Evolutionary conservation across 2,888 invertebrate genomes (phyloP).

Genomic region (Ennomos quercinarius): DNA sequence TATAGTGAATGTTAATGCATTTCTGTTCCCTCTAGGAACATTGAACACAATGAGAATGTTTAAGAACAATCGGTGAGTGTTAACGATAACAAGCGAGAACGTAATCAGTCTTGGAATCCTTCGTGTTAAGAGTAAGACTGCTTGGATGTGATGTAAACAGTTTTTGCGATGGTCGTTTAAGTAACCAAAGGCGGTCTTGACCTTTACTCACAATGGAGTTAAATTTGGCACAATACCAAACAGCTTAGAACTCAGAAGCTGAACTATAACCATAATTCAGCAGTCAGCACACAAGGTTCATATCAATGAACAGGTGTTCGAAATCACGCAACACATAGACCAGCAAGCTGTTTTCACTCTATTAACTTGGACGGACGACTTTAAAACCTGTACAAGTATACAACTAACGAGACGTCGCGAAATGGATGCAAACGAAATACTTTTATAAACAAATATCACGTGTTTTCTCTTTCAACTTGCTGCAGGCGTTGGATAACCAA

Average conservation of each 20-base stretch:
- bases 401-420: conserved; percentile 49
- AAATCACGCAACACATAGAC: conserved; percentile 69
- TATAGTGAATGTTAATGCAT: conserved; percentile 48
- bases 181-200: conserved; percentile 61
- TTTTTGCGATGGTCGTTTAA: conserved; percentile 52
- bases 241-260: conserved; percentile 44
- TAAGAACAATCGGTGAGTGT: conserved; percentile 65
- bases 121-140: conserved; percentile 49
- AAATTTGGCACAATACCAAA: conserved; percentile 54
- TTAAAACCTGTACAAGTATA: conserved; percentile 66
- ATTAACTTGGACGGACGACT: conserved; percentile 62
- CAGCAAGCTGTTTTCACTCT: conserved; percentile 72
- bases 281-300: conserved; percentile 64
- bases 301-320: conserved; percentile 70
- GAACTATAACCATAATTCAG: conserved; percentile 61
- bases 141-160: conserved; percentile 50
- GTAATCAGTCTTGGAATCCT: conserved; percentile 55
- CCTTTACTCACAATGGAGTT: conserved; percentile 66
- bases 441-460: conserved; percentile 69
- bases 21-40: conserved; percentile 59
- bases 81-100: conserved; percentile 71
- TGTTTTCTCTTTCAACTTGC: conserved; percentile 70
- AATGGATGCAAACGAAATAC: conserved; percentile 75
- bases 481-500: conserved; percentile 53
- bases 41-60: conserved; percentile 73